phyloP scores from a whole-genome alignment of 2,888 invertebrate species.

The Phengaris arion region DNA sequence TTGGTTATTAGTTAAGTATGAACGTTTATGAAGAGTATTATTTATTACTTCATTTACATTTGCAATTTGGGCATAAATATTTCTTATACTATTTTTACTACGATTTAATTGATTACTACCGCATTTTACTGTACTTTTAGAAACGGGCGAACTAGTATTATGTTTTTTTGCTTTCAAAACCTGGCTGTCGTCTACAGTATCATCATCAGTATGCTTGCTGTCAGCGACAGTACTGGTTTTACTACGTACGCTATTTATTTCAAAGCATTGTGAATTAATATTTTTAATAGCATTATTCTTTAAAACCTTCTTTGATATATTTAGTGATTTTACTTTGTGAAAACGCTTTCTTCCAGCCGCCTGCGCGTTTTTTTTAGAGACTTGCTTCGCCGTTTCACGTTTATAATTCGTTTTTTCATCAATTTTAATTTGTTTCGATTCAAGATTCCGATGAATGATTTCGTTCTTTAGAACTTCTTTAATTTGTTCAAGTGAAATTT shows the following conservation, averaged over 20 bases:
- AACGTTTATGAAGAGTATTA: background rate
- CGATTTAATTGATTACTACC: background rate
- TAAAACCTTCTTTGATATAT: constrained; percentile 60
- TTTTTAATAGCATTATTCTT: constrained; percentile 29
- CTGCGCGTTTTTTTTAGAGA: constrained; percentile 39
- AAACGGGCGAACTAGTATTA: constrained; percentile 11
- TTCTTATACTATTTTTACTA: background rate
- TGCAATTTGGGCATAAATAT: constrained; percentile 1
- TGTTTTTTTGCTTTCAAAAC: background rate
- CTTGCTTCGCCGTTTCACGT: constrained; percentile 35
- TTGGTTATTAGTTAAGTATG: background rate
- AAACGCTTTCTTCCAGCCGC: constrained; percentile 49
- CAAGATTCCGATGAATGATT: constrained; percentile 44
- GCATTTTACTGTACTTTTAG: background rate
- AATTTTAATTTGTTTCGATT: constrained; percentile 39
- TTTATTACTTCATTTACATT: background rate
- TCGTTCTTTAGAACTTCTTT: constrained; percentile 56
- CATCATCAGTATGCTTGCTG: background rate
- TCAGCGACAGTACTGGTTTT: background rate
- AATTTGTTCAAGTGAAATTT: constrained; percentile 65
- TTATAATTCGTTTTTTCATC: constrained; percentile 30
- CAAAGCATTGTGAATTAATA: background rate
- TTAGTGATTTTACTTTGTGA: constrained; percentile 70
- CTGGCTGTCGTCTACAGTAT: background rate
- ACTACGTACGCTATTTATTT: background rate